Percentiles rank a stretch among this genome's conserved stretches.
These are phyloP conservation scores for Petrophora chlorosata DNA, from an alignment of 2,888 invertebrate genomes.

Conservation along the genomic window DNA sequence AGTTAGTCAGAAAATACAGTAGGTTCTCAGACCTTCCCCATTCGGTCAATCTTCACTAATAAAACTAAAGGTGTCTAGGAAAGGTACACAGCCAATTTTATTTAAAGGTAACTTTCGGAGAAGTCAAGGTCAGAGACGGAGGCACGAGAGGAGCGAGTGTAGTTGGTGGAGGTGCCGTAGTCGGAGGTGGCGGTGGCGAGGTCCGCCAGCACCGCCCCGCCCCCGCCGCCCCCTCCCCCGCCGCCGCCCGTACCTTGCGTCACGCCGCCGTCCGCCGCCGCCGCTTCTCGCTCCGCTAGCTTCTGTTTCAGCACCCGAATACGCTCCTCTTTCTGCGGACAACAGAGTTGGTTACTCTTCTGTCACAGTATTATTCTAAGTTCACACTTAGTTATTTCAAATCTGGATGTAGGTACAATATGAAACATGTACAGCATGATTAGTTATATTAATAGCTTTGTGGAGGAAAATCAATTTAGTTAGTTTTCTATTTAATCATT, in stretches of 20 bases:
- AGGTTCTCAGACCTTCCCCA: too few relatives aligned
- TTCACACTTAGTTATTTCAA: too few relatives aligned
- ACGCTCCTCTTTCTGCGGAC: constrained; percentile 93
- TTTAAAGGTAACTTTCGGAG: constrained; percentile 93
- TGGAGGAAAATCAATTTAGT: too few relatives aligned
- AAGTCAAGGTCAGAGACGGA: constrained; percentile 95
- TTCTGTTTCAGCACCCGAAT: constrained; percentile 92
- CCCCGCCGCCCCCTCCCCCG: constrained; percentile 73
- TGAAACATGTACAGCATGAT: too few relatives aligned
- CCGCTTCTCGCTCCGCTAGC: constrained; percentile 90
- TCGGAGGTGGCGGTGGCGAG: constrained; percentile 91
- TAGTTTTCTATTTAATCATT: too few relatives aligned
- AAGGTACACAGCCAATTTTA: constrained; percentile 21
- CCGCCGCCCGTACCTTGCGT: constrained; percentile 87
- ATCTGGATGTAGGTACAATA: too few relatives aligned
- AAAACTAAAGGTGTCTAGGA: constrained; percentile 10
- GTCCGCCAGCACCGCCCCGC: constrained; percentile 88
- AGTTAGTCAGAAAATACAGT: constrained; percentile 1
- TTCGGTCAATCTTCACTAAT: too few relatives aligned
- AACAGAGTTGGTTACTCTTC: constrained; percentile 37
- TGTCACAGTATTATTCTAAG: too few relatives aligned
- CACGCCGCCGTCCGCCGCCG: constrained; percentile 81
- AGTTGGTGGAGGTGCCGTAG: constrained; percentile 90
- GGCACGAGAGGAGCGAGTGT: constrained; percentile 92
- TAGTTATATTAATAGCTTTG: too few relatives aligned